Evolutionary conservation across 2,113 vertebrate species (phyloP).

Genomic region (Lucifuga dentata): DNA sequence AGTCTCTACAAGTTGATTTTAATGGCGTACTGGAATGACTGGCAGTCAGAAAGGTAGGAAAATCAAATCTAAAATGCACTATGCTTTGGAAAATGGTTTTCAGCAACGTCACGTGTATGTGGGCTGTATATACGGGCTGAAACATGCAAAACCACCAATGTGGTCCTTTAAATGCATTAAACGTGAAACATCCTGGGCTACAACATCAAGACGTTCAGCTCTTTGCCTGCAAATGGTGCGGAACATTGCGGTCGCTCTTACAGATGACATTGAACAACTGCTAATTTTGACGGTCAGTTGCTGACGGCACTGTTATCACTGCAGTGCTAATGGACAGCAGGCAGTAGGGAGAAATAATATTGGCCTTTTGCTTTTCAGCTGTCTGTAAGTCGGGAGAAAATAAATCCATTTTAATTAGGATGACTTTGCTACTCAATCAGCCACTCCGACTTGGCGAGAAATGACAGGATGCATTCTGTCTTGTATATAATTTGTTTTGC

Average conservation of each 20-base stretch:
- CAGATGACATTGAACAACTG: conserved; percentile 42
- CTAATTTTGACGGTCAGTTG: conserved; percentile 50
- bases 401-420: conserved; percentile 58
- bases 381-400: conserved; percentile 12
- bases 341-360: conserved; percentile 2
- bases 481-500: conserved; percentile 46
- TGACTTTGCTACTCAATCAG: conserved; percentile 44
- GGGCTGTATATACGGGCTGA: no score
- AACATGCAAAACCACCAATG: no score
- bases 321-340: conserved; percentile 13
- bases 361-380: conserved; percentile 9
- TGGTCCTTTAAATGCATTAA: conserved; percentile 35
- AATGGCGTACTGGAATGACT: no score
- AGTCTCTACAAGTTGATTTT: no score
- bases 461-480: conserved; percentile 45
- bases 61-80: no score
- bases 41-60: no score
- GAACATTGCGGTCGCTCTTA: no score
- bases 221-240: no score
- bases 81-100: no score
- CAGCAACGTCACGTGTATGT: no score
- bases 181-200: no score
- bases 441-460: conserved; percentile 16
- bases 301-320: not conserved
- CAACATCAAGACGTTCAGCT: conserved; percentile 48